These are phyloP conservation scores for Zophobas atratus DNA, from an alignment of 1,140 invertebrate species.

Conservation along the genomic window DNA sequence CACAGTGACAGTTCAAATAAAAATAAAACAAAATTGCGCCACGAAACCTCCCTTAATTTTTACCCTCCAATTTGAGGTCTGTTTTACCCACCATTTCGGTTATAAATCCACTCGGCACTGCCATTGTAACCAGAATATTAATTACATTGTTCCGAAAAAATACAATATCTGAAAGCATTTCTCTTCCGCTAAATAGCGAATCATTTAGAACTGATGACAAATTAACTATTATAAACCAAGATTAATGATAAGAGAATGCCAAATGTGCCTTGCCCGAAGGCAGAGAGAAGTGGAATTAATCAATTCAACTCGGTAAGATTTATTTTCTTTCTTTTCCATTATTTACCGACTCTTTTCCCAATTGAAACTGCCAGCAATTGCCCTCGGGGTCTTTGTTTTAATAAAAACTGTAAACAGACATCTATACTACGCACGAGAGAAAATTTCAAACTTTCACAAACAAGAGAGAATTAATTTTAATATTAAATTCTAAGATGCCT, in stretches of 20 bases:
- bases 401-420: slow-evolving; percentile 37
- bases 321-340: slow-evolving; percentile 41
- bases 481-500: slow-evolving; percentile 5
- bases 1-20: too few species aligned
- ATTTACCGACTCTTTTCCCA: slow-evolving; percentile 40
- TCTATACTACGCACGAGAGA: slow-evolving; percentile 1
- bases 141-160: not conserved
- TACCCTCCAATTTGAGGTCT: too few species aligned
- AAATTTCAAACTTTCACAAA: slow-evolving; percentile 15
- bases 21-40: too few species aligned
- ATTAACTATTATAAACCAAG: slow-evolving; percentile 29
- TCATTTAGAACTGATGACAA: slow-evolving; percentile 6
- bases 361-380: slow-evolving; percentile 32
- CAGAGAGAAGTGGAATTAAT: slow-evolving; percentile 31
- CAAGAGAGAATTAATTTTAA: slow-evolving; percentile 26
- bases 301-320: slow-evolving; percentile 33
- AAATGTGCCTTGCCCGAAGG: slow-evolving; percentile 2
- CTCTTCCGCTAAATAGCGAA: not conserved
- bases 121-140: not conserved
- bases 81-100: too few species aligned
- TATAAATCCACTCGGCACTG: too few species aligned
- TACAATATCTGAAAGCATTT: not conserved
- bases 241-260: slow-evolving; percentile 18
- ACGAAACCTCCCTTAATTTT: too few species aligned
- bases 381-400: slow-evolving; percentile 32